Evolutionary conservation across 2,797 vertebrate genomes (phyloP).

Genomic region (Myotis daubentonii): DNA sequence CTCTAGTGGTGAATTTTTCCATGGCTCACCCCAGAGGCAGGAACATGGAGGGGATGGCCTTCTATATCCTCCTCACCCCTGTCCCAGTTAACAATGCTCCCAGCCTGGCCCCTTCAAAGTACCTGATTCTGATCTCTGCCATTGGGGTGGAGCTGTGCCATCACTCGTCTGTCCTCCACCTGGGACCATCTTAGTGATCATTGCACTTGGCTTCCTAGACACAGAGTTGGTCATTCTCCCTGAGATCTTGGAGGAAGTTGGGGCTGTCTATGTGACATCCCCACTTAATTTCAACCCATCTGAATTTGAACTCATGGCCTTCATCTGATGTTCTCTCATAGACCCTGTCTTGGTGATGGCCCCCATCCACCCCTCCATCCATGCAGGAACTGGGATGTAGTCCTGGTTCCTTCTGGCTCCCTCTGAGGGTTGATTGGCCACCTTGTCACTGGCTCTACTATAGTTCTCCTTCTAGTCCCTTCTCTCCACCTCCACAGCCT

Average conservation of each 20-base stretch:
- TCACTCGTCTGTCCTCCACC: not conserved
- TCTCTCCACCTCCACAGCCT: rapidly evolving
- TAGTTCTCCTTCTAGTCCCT: not conserved
- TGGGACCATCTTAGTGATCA: not conserved
- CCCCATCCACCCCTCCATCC: not conserved
- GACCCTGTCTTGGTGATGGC: not conserved
- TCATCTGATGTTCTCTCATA: rapidly evolving
- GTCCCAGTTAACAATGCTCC: not conserved
- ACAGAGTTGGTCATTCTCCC: not conserved
- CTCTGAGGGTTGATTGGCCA: not conserved
- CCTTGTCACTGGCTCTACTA: not conserved
- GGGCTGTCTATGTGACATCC: no score
- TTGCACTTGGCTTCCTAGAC: not conserved
- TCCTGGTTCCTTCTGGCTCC: not conserved
- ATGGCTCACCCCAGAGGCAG: not conserved
- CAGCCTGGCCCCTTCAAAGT: not conserved
- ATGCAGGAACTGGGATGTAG: rapidly evolving
- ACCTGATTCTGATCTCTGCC: not conserved
- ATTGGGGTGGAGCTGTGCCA: not conserved
- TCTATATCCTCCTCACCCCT: rapidly evolving
- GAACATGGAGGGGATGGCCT: not conserved
- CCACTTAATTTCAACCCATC: not conserved
- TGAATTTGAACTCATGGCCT: no score
- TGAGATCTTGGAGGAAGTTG: not conserved
- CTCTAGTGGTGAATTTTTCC: not conserved